Conservation (phyloP, 2,888 invertebrate species). For the Epinotia bilunana region DNA sequence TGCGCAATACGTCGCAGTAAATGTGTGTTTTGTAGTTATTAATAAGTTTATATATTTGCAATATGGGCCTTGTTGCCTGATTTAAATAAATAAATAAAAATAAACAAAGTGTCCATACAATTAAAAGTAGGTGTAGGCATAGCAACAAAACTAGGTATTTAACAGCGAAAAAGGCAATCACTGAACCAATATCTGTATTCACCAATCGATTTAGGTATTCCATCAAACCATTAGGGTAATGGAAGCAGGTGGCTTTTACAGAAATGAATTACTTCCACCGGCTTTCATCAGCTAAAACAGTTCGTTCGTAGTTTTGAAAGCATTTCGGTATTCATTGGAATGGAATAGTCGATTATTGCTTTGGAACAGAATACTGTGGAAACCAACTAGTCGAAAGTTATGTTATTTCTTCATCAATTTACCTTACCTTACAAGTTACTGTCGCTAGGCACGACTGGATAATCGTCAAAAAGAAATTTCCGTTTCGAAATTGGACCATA, state of each 20-base stretch:
- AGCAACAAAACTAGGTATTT: background rate
- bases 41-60: too few species aligned
- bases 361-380: background rate
- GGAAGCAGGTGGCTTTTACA: constrained; percentile 22
- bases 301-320: constrained; percentile 18
- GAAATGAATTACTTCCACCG: constrained; percentile 22
- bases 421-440: too few species aligned
- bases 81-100: too few species aligned
- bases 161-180: constrained; percentile 11
- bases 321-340: background rate
- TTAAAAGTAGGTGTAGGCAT: too few species aligned
- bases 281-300: constrained; percentile 20
- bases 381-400: background rate
- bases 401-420: too few species aligned
- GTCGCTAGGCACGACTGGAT: too few species aligned
- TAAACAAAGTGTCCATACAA: too few species aligned
- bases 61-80: too few species aligned
- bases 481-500: too few species aligned
- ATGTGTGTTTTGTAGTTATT: too few species aligned
- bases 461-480: too few species aligned
- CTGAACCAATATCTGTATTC: background rate
- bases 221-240: constrained; percentile 37
- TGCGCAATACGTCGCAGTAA: too few species aligned
- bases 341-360: background rate
- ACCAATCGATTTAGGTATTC: constrained; percentile 25